A percentile compares a stretch with the other conserved stretches of the same genome.
Conservation (phyloP, 2,113 vertebrate genomes). For the Corydoras sp. region DNA sequence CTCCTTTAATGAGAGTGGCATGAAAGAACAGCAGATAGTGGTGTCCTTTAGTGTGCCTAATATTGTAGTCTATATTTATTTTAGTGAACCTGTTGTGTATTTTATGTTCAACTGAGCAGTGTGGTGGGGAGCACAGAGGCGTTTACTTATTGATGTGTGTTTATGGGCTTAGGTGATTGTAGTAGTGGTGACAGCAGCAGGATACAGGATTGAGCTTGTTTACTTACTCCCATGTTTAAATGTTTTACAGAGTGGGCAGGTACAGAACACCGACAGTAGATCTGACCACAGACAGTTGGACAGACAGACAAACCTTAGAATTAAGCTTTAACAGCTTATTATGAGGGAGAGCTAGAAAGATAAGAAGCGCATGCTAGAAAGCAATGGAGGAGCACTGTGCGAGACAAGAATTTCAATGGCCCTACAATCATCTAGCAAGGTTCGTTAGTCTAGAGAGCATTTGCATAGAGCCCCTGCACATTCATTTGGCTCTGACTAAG, state of each 20-base stretch:
- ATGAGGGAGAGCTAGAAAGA: slow-evolving; percentile 53
- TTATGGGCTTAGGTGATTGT: slow-evolving; percentile 50
- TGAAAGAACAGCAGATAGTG: slow-evolving; percentile 11
- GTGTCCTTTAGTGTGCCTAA: neutral
- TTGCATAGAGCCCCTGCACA: slow-evolving; percentile 71
- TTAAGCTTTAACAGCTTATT: slow-evolving; percentile 6
- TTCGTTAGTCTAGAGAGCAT: slow-evolving; percentile 72
- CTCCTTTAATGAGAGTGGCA: slow-evolving; percentile 51
- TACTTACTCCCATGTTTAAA: slow-evolving; percentile 67
- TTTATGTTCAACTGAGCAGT: slow-evolving; percentile 33
- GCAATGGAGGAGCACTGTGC: slow-evolving; percentile 48
- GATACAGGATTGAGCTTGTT: slow-evolving; percentile 63
- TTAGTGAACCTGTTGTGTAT: slow-evolving; percentile 13
- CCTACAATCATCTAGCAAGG: slow-evolving; percentile 71
- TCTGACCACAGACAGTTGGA: slow-evolving; percentile 14
- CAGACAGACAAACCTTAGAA: slow-evolving; percentile 4
- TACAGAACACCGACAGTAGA: slow-evolving; percentile 58
- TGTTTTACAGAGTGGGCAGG: slow-evolving; percentile 74
- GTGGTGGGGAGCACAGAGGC: slow-evolving; percentile 51
- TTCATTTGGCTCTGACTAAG: slow-evolving; percentile 70
- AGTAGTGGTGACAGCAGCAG: slow-evolving; percentile 57
- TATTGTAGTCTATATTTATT: slow-evolving; percentile 18
- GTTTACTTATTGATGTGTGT: slow-evolving; percentile 70
- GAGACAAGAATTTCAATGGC: slow-evolving; percentile 75
- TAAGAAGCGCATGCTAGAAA: slow-evolving; percentile 49